phyloP scores from a whole-genome alignment of 1,140 invertebrate genomes.

The Pissodes strobi region DNA sequence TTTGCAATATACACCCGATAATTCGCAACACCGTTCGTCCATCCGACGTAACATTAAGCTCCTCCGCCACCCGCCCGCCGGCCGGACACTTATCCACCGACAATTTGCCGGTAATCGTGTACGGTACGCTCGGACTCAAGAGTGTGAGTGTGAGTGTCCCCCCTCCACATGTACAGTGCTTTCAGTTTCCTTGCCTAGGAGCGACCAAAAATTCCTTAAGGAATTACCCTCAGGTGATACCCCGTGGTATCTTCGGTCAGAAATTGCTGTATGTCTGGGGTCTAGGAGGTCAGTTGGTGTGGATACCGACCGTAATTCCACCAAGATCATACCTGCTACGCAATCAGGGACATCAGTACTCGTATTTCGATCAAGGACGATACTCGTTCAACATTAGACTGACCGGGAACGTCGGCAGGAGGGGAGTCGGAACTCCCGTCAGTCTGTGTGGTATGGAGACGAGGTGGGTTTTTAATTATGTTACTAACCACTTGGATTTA shows the following conservation, averaged over 20 bases:
- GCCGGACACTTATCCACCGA: slow-evolving; percentile 16
- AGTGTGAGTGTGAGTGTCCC: slow-evolving; percentile 21
- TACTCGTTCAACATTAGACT: slow-evolving; percentile 21
- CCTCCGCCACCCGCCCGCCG: slow-evolving; percentile 7
- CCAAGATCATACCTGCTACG: not conserved
- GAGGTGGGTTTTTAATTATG: slow-evolving; percentile 31
- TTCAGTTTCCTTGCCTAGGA: slow-evolving; percentile 20
- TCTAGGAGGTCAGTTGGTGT: slow-evolving; percentile 19
- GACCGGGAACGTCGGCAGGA: slow-evolving; percentile 8
- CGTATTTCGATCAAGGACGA: slow-evolving; percentile 27
- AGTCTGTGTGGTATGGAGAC: slow-evolving; percentile 32
- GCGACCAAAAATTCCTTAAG: slow-evolving; percentile 7
- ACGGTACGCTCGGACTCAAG: slow-evolving; percentile 32
- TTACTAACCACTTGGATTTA: too few relatives aligned
- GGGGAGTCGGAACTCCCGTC: slow-evolving; percentile 25
- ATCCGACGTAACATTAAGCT: slow-evolving; percentile 2
- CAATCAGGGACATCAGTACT: slow-evolving; percentile 18
- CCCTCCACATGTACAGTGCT: slow-evolving; percentile 21
- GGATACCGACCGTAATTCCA: slow-evolving; percentile 11
- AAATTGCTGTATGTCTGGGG: slow-evolving; percentile 27
- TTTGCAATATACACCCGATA: slow-evolving; percentile 24
- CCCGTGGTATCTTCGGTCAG: not conserved
- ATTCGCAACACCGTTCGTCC: slow-evolving; percentile 17
- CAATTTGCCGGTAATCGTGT: slow-evolving; percentile 45
- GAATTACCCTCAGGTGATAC: not conserved